phyloP scores from a whole-genome alignment of 2,113 vertebrate species.

The Hyperopisus bebe region DNA sequence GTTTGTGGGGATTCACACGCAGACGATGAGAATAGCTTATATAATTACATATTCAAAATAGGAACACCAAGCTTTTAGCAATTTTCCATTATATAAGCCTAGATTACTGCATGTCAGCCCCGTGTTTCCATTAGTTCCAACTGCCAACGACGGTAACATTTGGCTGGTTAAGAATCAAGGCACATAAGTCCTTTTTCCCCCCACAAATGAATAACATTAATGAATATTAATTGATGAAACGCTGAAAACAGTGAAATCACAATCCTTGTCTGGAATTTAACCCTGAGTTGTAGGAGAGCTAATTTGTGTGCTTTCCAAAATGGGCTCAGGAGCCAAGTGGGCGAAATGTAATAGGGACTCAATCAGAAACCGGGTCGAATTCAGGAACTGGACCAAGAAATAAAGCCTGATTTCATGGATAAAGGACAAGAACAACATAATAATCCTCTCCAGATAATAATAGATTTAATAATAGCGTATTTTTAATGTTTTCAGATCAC shows the following conservation, averaged over 20 bases:
- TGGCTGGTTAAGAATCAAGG: not conserved
- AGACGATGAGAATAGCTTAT: not conserved
- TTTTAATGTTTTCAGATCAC: not conserved
- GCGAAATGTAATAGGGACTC: not conserved
- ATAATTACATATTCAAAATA: not conserved
- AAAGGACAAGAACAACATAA: not conserved
- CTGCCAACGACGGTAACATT: not conserved
- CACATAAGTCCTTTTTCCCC: not conserved
- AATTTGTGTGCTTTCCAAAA: not conserved
- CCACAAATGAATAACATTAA: not conserved
- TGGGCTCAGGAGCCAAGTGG: not conserved
- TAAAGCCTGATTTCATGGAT: conserved; percentile 1
- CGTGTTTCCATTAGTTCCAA: not conserved
- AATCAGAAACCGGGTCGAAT: not conserved
- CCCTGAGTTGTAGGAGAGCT: not conserved
- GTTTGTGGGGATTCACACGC: not conserved
- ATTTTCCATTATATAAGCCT: conserved; percentile 1
- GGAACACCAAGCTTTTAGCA: not conserved
- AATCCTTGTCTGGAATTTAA: not conserved
- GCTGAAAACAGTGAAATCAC: not conserved
- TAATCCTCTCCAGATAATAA: not conserved
- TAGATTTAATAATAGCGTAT: not conserved
- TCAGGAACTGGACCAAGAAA: not conserved
- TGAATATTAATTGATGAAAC: not conserved
- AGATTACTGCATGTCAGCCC: not conserved